Evolutionary conservation across 2,113 vertebrate genomes (phyloP).

Genomic region (Ramphastos sulfuratus): DNA sequence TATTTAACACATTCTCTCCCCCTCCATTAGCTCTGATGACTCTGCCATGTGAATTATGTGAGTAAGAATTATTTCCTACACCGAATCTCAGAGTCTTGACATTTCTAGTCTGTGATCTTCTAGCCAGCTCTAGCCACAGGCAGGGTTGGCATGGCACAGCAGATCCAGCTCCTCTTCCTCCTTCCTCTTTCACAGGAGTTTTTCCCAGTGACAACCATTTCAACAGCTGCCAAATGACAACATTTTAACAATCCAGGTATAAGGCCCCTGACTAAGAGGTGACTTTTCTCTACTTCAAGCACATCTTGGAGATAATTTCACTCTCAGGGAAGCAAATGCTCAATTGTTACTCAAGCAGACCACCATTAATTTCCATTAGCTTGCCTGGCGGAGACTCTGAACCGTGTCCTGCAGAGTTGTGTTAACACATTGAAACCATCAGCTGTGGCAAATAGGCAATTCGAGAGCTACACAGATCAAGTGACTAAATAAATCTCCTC

Average conservation of each 20-base stretch:
- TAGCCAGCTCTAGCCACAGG: neutral
- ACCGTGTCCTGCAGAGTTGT: neutral
- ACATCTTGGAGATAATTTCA: neutral
- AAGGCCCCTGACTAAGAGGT: neutral
- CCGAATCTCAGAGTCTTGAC: neutral
- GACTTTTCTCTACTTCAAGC: neutral
- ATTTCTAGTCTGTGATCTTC: neutral
- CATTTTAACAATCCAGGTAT: neutral
- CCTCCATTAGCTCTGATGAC: neutral
- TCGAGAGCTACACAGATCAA: neutral
- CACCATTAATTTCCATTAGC: neutral
- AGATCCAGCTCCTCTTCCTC: neutral
- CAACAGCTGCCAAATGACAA: neutral
- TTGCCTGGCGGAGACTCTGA: neutral
- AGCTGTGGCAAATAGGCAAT: neutral
- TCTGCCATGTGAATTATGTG: accelerated
- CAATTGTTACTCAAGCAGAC: neutral
- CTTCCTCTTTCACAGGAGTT: neutral
- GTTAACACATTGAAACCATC: conserved; percentile 10
- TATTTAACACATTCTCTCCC: neutral
- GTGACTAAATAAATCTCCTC: neutral
- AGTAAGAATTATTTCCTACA: neutral
- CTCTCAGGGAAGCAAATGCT: neutral
- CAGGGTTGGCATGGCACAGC: neutral
- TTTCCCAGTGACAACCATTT: neutral